phyloP scores from a whole-genome alignment of 2,113 vertebrate genomes.

The Stigmatopora nigra region DNA sequence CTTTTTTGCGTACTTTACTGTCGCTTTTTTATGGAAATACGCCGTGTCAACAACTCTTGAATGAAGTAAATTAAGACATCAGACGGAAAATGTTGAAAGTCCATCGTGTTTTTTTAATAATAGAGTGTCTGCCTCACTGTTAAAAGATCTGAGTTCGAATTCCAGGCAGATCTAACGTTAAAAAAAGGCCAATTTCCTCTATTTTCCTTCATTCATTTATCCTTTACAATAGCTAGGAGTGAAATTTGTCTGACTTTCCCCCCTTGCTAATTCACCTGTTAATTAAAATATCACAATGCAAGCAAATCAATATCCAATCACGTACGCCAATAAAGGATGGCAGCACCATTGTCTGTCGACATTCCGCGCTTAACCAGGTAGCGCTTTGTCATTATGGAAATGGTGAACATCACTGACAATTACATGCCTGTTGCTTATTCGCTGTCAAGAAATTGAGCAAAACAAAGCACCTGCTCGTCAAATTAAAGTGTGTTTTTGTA shows the following conservation, averaged over 20 bases:
- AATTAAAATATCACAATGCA: background rate
- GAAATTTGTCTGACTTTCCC: background rate
- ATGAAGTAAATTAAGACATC: too few relatives aligned
- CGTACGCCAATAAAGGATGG: background rate
- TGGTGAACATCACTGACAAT: background rate
- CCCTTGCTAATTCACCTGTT: background rate
- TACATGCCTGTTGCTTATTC: background rate
- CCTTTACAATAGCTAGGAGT: too few relatives aligned
- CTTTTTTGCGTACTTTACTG: background rate
- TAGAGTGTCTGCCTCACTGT: too few relatives aligned
- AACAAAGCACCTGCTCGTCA: slow-evolving; percentile 6
- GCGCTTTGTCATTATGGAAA: background rate
- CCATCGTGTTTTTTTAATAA: too few relatives aligned
- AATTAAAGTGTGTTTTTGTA: background rate
- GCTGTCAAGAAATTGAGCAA: background rate
- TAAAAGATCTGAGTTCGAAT: too few relatives aligned
- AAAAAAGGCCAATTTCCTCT: too few relatives aligned
- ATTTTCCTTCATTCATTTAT: too few relatives aligned
- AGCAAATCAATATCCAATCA: background rate
- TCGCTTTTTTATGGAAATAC: background rate
- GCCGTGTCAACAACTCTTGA: too few relatives aligned
- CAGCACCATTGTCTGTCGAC: background rate
- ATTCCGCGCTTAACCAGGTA: background rate
- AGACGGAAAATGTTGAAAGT: too few relatives aligned
- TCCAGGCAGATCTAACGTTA: too few relatives aligned